Base-by-base conservation (phyloP, 2,797 vertebrate genomes). In the Eupleurogrammus muticus region DNA sequence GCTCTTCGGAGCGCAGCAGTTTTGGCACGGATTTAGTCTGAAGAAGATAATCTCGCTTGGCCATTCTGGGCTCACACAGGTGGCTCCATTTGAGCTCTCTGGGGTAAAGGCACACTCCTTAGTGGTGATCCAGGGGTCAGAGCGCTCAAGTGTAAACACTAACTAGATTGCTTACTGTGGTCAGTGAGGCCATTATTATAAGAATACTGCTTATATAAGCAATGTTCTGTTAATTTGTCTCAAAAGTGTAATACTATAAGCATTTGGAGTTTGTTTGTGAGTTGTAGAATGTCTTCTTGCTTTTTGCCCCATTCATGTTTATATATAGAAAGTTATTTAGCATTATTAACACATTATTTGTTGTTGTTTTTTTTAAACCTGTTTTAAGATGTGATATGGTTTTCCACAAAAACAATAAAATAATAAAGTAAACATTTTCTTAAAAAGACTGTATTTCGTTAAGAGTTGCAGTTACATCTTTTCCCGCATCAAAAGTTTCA, bases 1-100 rank as follows among this genome's bases (percentile, higher is more conserved):
- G 72, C 69, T 81, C 46, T 49, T 70, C 9, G 20, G 46, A 77
- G 69, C 0, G 1, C 35, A 23, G 61, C 34, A 35, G 75, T 85
- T 80, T 76, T 73, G 61, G 75, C 40, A 35, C 52, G 71, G 77
- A 78, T 83, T 84, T 79, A 87, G 77, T 72, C 71, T 73, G 79
- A 70, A 72, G 75, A 70, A 73, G 85, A 86, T 80, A 71, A 87
- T 83, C 70, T 82, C 34, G 20, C 71, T 51, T 13, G 60, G 60
- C 70, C 46, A 10, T 62, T 75, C 75, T 53, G 38, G 73, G 73
- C 73, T 80, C 78, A 72, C 76, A 81, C 81, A 86, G 77, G 88
- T 85, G 73, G 66, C 75, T 53, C 68, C 8, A 20, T 81, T 81
- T 53, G 50, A 70, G 55, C 72, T 83, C 57, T 66, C 50, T 9